These are phyloP conservation scores for Sinohyriopsis cumingii DNA, from an alignment of 2,888 invertebrate genomes.

Conservation along the genomic window DNA sequence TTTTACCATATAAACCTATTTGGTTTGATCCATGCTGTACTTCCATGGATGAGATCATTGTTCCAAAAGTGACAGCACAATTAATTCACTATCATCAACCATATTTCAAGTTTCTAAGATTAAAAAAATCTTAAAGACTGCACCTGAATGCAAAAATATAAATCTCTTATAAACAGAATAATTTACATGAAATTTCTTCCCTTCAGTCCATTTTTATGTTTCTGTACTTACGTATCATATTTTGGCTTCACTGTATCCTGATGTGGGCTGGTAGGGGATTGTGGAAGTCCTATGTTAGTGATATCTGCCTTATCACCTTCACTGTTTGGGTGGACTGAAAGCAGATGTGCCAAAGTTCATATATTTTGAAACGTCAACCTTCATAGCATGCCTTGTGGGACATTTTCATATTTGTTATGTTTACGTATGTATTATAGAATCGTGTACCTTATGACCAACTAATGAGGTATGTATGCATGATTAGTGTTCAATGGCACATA, in stretches of 20 bases:
- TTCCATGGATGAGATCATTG: background rate
- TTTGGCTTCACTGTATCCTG: slow-evolving; percentile 42
- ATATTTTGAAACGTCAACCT: background rate
- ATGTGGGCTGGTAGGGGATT: slow-evolving; percentile 9
- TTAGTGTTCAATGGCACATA: no score
- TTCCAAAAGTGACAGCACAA: slow-evolving; percentile 1
- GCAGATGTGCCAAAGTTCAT: slow-evolving; percentile 1
- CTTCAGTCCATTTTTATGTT: background rate
- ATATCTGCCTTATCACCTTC: slow-evolving; percentile 32
- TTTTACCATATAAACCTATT: background rate
- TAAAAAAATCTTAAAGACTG: no score
- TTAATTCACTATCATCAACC: background rate
- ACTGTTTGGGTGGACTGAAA: slow-evolving; percentile 36
- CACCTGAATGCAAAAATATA: no score
- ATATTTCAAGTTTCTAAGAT: background rate
- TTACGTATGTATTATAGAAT: no score
- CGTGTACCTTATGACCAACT: no score
- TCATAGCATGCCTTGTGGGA: no score
- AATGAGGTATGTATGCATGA: no score
- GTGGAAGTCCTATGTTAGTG: slow-evolving; percentile 14
- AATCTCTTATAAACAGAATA: no score
- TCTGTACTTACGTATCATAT: slow-evolving; percentile 57
- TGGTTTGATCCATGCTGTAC: background rate
- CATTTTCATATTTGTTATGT: no score
- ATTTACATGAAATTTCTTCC: no score